Evolutionary conservation across 2,888 invertebrate genomes (phyloP).

Genomic region (Diplazon laetatorius): DNA sequence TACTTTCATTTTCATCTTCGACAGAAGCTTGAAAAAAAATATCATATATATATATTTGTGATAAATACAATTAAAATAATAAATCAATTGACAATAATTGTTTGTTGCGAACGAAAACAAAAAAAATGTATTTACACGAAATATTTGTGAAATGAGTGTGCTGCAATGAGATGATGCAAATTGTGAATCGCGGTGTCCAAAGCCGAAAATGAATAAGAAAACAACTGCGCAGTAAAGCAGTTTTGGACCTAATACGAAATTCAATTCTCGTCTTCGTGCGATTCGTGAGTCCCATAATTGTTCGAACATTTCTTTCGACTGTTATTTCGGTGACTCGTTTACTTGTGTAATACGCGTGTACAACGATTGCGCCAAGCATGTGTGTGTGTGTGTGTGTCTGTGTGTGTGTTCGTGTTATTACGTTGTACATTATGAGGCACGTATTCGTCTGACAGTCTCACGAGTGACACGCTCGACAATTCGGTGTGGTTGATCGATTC

Average conservation of each 20-base stretch:
- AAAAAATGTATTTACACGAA: no score
- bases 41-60: no score
- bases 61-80: no score
- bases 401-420: no score
- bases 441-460: constrained; percentile 15
- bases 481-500: constrained; percentile 62
- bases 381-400: no score
- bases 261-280: constrained; percentile 52
- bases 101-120: no score
- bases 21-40: no score
- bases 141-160: constrained; percentile 1
- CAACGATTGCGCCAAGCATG: constrained; percentile 32
- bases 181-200: constrained; percentile 15
- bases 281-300: not conserved
- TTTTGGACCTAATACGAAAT: constrained; percentile 57
- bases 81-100: no score
- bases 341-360: constrained; percentile 49
- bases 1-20: no score
- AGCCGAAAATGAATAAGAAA: constrained; percentile 37
- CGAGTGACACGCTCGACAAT: constrained; percentile 48
- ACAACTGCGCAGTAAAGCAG: constrained; percentile 46
- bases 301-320: constrained; percentile 21
- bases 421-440: constrained; percentile 42
- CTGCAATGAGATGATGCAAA: constrained; percentile 35
- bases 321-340: constrained; percentile 56